Base-by-base conservation (phyloP, 92 coral and sea anemone species). In the Zoanthus gigantus region DNA sequence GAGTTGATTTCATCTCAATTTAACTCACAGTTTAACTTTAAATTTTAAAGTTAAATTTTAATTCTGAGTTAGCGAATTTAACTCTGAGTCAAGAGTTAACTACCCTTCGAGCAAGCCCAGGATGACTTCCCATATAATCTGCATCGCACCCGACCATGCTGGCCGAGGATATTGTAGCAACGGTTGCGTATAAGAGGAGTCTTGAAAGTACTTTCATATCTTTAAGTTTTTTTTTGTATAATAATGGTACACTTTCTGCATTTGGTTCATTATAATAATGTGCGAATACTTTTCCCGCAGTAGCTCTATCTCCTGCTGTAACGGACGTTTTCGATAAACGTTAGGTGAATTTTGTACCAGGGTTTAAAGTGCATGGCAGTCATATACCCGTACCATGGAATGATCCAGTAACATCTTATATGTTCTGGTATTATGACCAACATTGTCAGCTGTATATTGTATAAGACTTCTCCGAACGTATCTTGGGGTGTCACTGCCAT, bases 31-130 rank as follows among this genome's bases (percentile, higher is more conserved):
- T 16, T 30, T 5, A 90, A 92, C 73, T 83, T 85, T 0, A 71
- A 85, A 14, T 37, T 11, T n/a, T 89, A 53, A 29, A 89, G 86
- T 6, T 54, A 46, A 65, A 91, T 89, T 0, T 86, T 91, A 23
- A 23, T 23, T 23, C 23, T 23, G 23, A 23, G 23, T 23, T 23
- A 23, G 23, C 23, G 23, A 23, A 23, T 23, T 23, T 23, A 23
- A 23, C 23, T 23, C 23, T 23, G 23, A 23, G 23, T 23, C 23
- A 23, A 23, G 23, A 23, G 23, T 23, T 23, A 23, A 23, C 23
- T 23, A 23, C 23, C 23, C 23, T 23, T 23, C 46, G 89, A 50
- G 68, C 79, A 79, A 18, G 89, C 86, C 73, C 73, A 68, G 37
- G 73, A 68, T 68, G 73, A 68, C 73, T 68, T 68, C 42, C 72